Evolutionary conservation across 2,888 invertebrate genomes (phyloP), one percentile per base, ranked within the genome.

Genomic region (Leucophenga maculata): DNA sequence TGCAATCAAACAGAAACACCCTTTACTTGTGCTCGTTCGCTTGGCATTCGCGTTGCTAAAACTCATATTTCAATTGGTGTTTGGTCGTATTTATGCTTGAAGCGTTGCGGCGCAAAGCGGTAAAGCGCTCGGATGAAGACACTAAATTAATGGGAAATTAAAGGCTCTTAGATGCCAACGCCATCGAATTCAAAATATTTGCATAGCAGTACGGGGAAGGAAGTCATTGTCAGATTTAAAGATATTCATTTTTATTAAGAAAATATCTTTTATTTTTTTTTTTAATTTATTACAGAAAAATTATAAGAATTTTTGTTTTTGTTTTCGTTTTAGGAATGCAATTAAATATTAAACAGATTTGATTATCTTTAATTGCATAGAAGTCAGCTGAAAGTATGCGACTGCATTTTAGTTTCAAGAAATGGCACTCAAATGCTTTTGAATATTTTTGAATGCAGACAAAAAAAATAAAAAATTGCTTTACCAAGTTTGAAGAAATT

Each of bases 31-130:
- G 46, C 46, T n/a, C 26, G 14, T 46, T n/a, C 46, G 46, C 46
- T 46, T 46, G 13, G 46, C 1, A 4, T 13, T 46, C 46, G 6
- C 16, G 39, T 39, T 11, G 50, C 50, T 50, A 18, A 50, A 18
- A 50, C 50, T 50, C 50, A 50, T 50, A 50, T 50, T 50, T 50
- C 50, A 50, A 50, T 50, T 50, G 50, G 50, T 50, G 50, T 50
- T 50, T 50, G 50, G 50, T 4, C 18, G 50, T 50, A 50, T 50
- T 50, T 50, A 50, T 18, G 50, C 50, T 50, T n/a, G 16, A n/a
- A 50, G 50, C 50, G 18, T 46, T 13, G 46, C 46, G 3, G 2
- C 46, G 50, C 50, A 50, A 18, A 46, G 46, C 46, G n/a, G 46
- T n/a, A 46, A 50, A 50, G 50, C 50, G 50, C 50, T 50, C 18